phyloP scores from a whole-genome alignment of 1,140 invertebrate genomes.

The Platyura marginata region DNA sequence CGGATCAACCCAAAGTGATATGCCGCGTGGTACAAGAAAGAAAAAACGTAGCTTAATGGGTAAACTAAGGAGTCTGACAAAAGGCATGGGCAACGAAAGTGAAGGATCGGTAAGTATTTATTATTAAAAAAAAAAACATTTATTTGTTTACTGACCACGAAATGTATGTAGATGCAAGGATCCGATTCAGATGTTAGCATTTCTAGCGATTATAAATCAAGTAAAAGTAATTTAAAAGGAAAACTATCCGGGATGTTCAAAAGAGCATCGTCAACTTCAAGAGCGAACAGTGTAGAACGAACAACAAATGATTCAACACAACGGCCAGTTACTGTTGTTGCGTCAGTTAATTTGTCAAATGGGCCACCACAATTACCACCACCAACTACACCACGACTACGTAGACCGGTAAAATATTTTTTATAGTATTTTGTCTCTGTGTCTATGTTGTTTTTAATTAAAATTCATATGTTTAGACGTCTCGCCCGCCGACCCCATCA shows the following conservation, averaged over 20 bases:
- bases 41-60: conserved; percentile 67
- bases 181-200: conserved; percentile 62
- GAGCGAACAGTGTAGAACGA: conserved; percentile 18
- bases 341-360: conserved; percentile 8
- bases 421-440: not conserved
- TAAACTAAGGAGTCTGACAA: conserved; percentile 72
- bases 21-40: conserved; percentile 51
- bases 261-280: conserved; percentile 27
- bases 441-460: not conserved
- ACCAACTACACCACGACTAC: not conserved
- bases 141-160: not conserved
- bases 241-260: conserved; percentile 68
- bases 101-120: conserved; percentile 18
- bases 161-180: conserved; percentile 31
- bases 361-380: not conserved
- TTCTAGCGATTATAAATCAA: conserved; percentile 35
- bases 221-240: conserved; percentile 54
- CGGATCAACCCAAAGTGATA: conserved; percentile 68
- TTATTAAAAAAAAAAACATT: not conserved
- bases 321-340: conserved; percentile 18
- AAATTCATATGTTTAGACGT: not conserved
- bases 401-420: not conserved
- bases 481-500: not conserved
- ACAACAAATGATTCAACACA: conserved; percentile 10
- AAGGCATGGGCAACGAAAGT: conserved; percentile 31